A percentile compares a stretch with the other conserved stretches of the same genome.
These are phyloP conservation scores for Pollicipes pollicipes DNA, from an alignment of 1,140 invertebrate species.

Conservation along the genomic window DNA sequence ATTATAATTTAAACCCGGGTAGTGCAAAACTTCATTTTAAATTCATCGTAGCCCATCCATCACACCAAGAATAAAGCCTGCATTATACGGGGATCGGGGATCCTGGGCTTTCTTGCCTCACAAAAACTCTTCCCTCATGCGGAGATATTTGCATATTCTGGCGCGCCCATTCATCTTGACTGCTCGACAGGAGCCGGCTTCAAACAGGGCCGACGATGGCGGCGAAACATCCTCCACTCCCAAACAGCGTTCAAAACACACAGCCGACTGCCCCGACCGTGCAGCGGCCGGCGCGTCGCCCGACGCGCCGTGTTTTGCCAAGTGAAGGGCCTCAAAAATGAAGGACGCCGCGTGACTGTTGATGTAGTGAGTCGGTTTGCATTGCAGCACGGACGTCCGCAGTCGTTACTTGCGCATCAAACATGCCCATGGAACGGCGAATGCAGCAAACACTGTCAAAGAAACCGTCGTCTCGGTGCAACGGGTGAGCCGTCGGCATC, in stretches of 20 bases:
- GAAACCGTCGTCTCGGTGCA: too few relatives aligned
- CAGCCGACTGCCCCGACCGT: too few relatives aligned
- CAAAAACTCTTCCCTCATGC: not conserved
- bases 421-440: too few relatives aligned
- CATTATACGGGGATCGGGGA: not conserved
- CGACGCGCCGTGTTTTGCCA: too few relatives aligned
- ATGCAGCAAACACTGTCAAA: too few relatives aligned
- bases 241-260: not conserved
- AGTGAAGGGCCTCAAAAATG: too few relatives aligned
- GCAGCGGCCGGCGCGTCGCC: too few relatives aligned
- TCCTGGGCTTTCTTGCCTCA: not conserved
- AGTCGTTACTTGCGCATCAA: too few relatives aligned
- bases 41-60: not conserved
- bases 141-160: conserved; percentile 2
- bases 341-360: too few relatives aligned
- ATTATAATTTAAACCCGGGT: not conserved
- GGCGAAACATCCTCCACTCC: not conserved
- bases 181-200: not conserved
- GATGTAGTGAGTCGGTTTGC: too few relatives aligned
- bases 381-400: too few relatives aligned
- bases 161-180: not conserved
- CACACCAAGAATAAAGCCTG: not conserved
- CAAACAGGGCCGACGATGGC: not conserved
- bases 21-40: conserved; percentile 2
- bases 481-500: too few relatives aligned